Percentiles rank a stretch among this genome's conserved stretches.
phyloP scores from a whole-genome alignment of 1,140 invertebrate genomes.

The Saxidomus purpurata region DNA sequence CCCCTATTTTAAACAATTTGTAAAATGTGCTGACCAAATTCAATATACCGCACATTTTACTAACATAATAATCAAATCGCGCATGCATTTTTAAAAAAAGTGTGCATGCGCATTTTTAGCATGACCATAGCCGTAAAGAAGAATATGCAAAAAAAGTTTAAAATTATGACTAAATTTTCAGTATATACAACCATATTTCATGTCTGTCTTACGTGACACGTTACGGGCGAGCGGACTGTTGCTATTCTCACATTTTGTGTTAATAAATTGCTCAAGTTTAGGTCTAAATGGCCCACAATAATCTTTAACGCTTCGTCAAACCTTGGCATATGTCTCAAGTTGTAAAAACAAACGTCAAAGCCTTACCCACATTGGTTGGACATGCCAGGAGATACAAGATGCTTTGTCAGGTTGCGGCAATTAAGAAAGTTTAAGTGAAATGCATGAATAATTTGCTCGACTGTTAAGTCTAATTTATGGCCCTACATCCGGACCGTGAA shows the following conservation, averaged over 20 bases:
- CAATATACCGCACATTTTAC: too few relatives aligned
- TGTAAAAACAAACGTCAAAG: slow-evolving; percentile 21
- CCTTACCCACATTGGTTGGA: slow-evolving; percentile 41
- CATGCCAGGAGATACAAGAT: slow-evolving; percentile 50
- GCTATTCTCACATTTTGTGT: slow-evolving; percentile 55
- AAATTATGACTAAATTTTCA: neutral
- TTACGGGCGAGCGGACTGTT: slow-evolving; percentile 38
- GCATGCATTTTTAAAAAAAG: too few relatives aligned
- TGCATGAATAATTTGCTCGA: slow-evolving; percentile 41
- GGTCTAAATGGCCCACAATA: slow-evolving; percentile 31
- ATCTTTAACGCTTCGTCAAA: slow-evolving; percentile 57
- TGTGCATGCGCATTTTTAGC: too few relatives aligned
- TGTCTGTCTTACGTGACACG: slow-evolving; percentile 37
- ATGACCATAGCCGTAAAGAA: too few relatives aligned
- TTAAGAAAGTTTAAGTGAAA: slow-evolving; percentile 49
- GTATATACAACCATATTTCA: slow-evolving; percentile 21
- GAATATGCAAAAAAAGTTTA: neutral
- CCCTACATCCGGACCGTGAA: slow-evolving; percentile 19
- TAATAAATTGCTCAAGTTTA: slow-evolving; percentile 60
- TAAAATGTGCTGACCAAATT: too few relatives aligned
- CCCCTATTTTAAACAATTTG: too few relatives aligned
- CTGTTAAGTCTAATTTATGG: slow-evolving; percentile 57
- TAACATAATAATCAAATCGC: too few relatives aligned
- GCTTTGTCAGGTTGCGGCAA: slow-evolving; percentile 25
- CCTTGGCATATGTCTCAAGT: slow-evolving; percentile 49